Conservation (phyloP, 2,113 vertebrate genomes). For the Leiothrix lutea region DNA sequence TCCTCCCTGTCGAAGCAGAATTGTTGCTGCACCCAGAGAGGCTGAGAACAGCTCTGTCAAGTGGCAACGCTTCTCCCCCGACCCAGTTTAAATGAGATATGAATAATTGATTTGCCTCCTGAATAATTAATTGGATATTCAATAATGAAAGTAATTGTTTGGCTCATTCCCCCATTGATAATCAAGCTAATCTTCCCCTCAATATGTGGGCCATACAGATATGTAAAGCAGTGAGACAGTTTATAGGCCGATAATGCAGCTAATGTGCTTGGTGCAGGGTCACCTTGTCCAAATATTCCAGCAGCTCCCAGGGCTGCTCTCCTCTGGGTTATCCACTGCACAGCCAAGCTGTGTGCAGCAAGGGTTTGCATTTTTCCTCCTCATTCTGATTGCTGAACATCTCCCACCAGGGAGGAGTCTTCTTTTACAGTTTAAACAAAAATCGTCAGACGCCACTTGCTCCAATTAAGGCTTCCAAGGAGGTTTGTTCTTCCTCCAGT, state of each 20-base stretch:
- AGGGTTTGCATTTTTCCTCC: not conserved
- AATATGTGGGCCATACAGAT: slow-evolving; percentile 29
- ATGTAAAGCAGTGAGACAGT: slow-evolving; percentile 50
- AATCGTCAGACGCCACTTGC: not conserved
- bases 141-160: slow-evolving; percentile 86
- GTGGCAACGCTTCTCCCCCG: slow-evolving; percentile 60
- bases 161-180: slow-evolving; percentile 75
- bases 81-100: slow-evolving; percentile 80
- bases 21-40: not conserved
- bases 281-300: slow-evolving; percentile 72
- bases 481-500: slow-evolving; percentile 4
- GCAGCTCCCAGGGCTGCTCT: slow-evolving; percentile 13
- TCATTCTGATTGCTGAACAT: slow-evolving; percentile 13
- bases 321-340: not conserved
- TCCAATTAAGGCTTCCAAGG: slow-evolving; percentile 47
- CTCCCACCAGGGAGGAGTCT: slow-evolving; percentile 5
- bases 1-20: slow-evolving; percentile 5
- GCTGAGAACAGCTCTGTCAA: slow-evolving; percentile 68
- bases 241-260: slow-evolving; percentile 24
- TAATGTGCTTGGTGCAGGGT: slow-evolving; percentile 58
- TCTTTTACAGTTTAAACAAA: slow-evolving; percentile 43
- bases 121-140: slow-evolving; percentile 86
- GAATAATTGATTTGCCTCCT: slow-evolving; percentile 81
- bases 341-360: not conserved
- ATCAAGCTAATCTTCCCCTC: slow-evolving; percentile 70